Conservation (phyloP, 2,113 vertebrate species). For the Fulica atra region DNA sequence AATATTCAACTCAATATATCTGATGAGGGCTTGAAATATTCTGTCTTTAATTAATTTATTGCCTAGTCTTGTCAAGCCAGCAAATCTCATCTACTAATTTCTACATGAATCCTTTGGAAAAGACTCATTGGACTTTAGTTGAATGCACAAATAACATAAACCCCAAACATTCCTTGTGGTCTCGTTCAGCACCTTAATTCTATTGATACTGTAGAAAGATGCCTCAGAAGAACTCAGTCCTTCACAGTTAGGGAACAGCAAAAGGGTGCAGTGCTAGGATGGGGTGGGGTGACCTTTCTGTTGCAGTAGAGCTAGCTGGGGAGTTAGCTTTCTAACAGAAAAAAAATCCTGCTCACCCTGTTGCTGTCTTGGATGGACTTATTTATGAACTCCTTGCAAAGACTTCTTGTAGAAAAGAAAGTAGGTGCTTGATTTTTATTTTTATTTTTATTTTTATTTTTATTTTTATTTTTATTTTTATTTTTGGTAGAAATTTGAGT, state of each 20-base stretch:
- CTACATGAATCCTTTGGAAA: not conserved
- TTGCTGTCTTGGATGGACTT: not conserved
- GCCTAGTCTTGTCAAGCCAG: not conserved
- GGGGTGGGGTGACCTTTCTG: not conserved
- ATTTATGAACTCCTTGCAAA: not conserved
- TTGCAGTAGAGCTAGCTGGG: not conserved
- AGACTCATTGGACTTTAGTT: not conserved
- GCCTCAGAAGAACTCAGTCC: not conserved
- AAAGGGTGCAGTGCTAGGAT: not conserved
- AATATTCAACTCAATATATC: not conserved
- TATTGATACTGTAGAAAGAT: not conserved
- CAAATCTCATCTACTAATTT: not conserved
- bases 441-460: too few species aligned
- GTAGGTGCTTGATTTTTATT: not conserved
- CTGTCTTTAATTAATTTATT: not conserved
- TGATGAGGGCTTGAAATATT: constrained; percentile 14
- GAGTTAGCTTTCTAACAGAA: not conserved
- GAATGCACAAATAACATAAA: not conserved
- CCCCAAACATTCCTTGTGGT: not conserved
- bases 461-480: not conserved
- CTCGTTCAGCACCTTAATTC: not conserved
- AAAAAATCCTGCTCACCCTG: not conserved
- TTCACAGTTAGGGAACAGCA: not conserved
- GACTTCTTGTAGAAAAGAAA: not conserved
- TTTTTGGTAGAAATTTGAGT: not conserved